These are phyloP conservation scores for Odontomyia ornata DNA, from an alignment of 2,888 invertebrate genomes.

Conservation along the genomic window DNA sequence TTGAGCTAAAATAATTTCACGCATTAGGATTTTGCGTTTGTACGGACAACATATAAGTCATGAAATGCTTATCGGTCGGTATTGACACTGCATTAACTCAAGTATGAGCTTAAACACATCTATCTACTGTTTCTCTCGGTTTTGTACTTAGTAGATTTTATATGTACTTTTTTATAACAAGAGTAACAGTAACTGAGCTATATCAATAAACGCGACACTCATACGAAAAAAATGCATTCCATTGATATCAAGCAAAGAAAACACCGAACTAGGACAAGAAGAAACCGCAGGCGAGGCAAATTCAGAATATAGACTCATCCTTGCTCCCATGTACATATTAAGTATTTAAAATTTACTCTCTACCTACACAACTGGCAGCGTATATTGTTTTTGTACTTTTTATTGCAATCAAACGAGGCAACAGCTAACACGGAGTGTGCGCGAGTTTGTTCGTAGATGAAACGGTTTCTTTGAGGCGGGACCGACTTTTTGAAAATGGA, in stretches of 20 bases:
- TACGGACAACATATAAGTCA: not conserved
- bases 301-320: not conserved
- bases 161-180: constrained; percentile 16
- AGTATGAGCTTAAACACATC: constrained; percentile 24
- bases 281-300: not conserved
- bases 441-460: not conserved
- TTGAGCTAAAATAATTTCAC: not conserved
- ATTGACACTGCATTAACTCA: constrained; percentile 28
- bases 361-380: not conserved
- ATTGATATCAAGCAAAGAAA: not conserved
- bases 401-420: constrained; percentile 12
- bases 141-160: constrained; percentile 30
- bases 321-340: constrained; percentile 5
- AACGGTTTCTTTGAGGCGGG: constrained; percentile 17
- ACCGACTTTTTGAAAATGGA: not conserved
- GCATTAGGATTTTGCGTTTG: not conserved
- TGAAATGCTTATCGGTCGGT: constrained; percentile 13
- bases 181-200: not conserved
- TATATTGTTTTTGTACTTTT: constrained; percentile 27
- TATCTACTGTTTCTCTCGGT: constrained; percentile 7
- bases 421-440: not conserved
- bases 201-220: not conserved
- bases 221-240: not conserved
- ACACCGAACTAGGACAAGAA: not conserved
- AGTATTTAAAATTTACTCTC: not conserved